Base-by-base conservation (phyloP, 2,888 invertebrate genomes). In the Drosophila neoperkinsi region DNA sequence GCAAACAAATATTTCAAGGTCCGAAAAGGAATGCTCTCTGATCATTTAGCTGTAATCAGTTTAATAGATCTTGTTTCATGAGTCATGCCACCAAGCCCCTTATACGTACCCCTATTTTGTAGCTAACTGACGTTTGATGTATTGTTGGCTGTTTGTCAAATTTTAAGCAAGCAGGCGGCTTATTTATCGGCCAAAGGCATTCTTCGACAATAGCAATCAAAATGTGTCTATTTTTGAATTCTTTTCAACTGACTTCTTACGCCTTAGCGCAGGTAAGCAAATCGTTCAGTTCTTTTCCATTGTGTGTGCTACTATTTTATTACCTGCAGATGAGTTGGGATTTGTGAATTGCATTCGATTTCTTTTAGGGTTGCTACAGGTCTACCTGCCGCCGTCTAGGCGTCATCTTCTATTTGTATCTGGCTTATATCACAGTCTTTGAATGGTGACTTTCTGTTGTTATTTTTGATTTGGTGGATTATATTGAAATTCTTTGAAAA, bases 301-400 rank as follows among this genome's bases (percentile, higher is more conserved):
- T 70, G 64, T 70, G 46, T n/a, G 4, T 55, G 63, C 70, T 70
- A 65, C 64, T 60, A 43, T 67, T 63, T 72, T 74, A 77, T 77
- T 80, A 77, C 79, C 81, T 79, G 81, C 10, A 34, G 28, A 64
- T 53, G 55, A 53, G 61, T 64, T 51, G 67, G 65, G 60, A 59
- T 73, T 84, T 67, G 70, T 79, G 84, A 89, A 87, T 89, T 70
- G 81, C 71, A 67, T 71, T 74, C 61, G 65, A 70, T 65, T 69
- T 74, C 66, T 71, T 60, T 76, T 34, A 66, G 71, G 71, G 69
- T 62, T 64, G 31, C n/a, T 46, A 11, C 7, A 21, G 33, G 30
- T 51, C 46, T 31, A 55, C 28, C 30, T 38, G 36, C 55, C 64
- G 77, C 36, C 74, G 43, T 65, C 55, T 56, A 59, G 71, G 61